These are phyloP conservation scores for Anoura caudifer DNA, from an alignment of 2,113 vertebrate genomes.

Conservation along the genomic window DNA sequence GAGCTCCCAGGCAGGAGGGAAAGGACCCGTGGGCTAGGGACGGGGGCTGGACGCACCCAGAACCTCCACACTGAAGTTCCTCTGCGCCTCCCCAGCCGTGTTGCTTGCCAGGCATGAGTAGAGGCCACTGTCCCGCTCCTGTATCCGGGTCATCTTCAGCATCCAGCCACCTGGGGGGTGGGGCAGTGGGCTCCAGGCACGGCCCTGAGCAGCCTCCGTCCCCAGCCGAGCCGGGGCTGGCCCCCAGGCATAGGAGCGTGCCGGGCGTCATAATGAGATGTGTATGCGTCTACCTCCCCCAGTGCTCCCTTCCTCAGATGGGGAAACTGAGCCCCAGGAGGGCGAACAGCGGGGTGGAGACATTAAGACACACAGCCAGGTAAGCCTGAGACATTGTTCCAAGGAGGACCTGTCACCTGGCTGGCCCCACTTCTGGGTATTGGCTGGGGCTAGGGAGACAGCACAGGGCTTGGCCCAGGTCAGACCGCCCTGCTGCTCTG, in stretches of 20 bases:
- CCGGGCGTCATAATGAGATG: accelerated
- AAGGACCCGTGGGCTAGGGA: accelerated
- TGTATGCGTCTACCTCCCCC: neutral
- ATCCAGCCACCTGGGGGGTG: constrained; percentile 78
- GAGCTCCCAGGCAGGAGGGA: neutral
- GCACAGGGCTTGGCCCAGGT: neutral
- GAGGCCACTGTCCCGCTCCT: constrained; percentile 74
- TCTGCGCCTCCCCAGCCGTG: constrained; percentile 73
- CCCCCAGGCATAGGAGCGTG: accelerated
- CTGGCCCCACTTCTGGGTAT: neutral
- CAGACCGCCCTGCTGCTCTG: neutral
- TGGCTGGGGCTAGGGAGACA: neutral
- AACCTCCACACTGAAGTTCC: constrained; percentile 78
- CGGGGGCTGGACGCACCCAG: constrained; percentile 69
- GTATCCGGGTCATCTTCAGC: constrained; percentile 64
- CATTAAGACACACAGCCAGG: neutral
- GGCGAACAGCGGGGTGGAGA: neutral
- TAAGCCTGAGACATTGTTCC: neutral
- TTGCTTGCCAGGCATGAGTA: constrained; percentile 82
- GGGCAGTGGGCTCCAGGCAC: accelerated
- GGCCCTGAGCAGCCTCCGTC: neutral
- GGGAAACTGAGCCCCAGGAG: neutral
- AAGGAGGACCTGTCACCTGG: neutral
- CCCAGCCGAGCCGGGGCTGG: neutral
- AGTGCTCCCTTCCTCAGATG: neutral